Evolutionary conservation across 2,113 vertebrate genomes (phyloP), one percentile per base, ranked within the genome.

Genomic region (Phalacrocorax aristotelis): DNA sequence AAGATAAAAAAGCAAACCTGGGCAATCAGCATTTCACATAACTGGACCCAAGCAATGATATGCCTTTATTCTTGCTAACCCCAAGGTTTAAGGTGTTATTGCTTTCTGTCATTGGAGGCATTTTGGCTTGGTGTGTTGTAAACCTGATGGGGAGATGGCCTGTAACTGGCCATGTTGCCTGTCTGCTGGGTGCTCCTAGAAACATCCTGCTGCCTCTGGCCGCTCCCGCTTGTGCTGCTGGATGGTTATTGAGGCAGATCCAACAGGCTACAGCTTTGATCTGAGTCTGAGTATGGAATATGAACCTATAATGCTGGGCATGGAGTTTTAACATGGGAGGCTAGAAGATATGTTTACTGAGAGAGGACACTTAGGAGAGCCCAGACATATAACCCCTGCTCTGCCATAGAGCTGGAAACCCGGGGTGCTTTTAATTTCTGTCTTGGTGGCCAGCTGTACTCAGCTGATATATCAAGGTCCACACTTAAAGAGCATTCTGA

Each of bases 311-410:
- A 46, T 23, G 10, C 48, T 83, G 55, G 75, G 34, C 49, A 62
- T 0, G 0, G 48, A 21, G 25, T 84, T 92, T 20, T 55, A 64
- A 65, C 0, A 1, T 20, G 25, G 38, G 30, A 61, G 75, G 55
- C 38, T 49, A 58, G 29, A 89, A 79, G 36, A 51, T 1, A 0
- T 7, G 4, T 65, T 95, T 55, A 6, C 29, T 32, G 11, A 48
- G 66, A 52, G 68, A 66, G 9, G 42, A 60, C 21, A 9, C 25
- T 49, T 46, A 12, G 8, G 13, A 79, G 10, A 91, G 11, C 15
- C 19, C 21, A 51, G 34, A 10, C 46, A 29, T 1, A 23, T 46
- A 83, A 49, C 7, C 13, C 4, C 7, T 83, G 36, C 46, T 85
- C n/a, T 68, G 40, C 12, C 36, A 25, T 0, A 2, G 26, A 48